Base-by-base conservation (phyloP, 2,888 invertebrate species). In the Cremastobaeus sp. region DNA sequence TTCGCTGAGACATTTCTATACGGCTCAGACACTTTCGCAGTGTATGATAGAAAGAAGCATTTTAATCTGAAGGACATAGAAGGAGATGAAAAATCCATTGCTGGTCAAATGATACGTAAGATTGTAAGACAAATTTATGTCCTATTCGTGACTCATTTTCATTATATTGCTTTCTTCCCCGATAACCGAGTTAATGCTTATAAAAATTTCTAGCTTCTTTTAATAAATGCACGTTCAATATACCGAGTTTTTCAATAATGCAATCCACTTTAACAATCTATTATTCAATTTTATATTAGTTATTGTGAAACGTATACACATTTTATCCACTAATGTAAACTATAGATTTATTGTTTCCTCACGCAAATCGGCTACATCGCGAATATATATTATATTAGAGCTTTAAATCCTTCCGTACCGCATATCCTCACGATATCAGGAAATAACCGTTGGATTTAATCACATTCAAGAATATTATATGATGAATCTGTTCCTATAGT, bases 61-160 rank as follows among this genome's bases (percentile, higher is more conserved):
- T 64, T 66, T 71, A 60, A 71, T 66, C 60, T 54, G 28, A 45
- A 64, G 47, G 48, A 35, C 60, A 65, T 65, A 25, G 43, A 54
- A 39, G 37, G 20, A 41, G 35, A 18, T 35, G 45, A 69, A 70
- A 57, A 68, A 41, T 68, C 68, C 52, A 41, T 59, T 41, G 68
- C 50, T 21, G 35, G 30, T 32, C 32, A 21, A 50, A 48, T 25
- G 59, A 52, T 45, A 52, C 52, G 52, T 45, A 52, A 52, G 17
- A 34, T 14, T 18, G 48, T 66, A 34, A 65, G 47, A 45, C 47
- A 34, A 12, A 47, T 30, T 37, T 20, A 34, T 54, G 64, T 21
- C 9, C 12, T 28, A 20, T 30, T 28, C 39, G 20, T 62, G 39
- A 47, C 30, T 39, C 48, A 60, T 41, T 50, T 62, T 48, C 34